Base-by-base conservation (phyloP, 2,888 invertebrate species). In the Meteorus colon region DNA sequence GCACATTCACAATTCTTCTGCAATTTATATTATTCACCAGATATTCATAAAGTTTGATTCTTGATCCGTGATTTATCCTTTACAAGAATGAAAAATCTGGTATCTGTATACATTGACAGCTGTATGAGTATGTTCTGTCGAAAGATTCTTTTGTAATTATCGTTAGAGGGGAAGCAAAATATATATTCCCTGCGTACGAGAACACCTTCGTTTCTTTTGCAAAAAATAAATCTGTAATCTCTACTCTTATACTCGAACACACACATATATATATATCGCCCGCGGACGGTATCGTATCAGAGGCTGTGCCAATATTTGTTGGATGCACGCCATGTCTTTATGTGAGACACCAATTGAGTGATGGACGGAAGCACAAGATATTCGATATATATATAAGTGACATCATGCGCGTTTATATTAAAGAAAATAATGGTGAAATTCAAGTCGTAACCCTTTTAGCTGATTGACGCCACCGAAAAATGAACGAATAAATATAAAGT, bases 11-110 rank as follows among this genome's bases (percentile, higher is more conserved):
- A 31, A 27, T 24, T 24, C 14, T 24, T 34, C 48, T 48, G 73
- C 71, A 67, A 71, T 73, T 82, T 83, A 83, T 85, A 85, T 85
- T 86, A 86, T 84, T 87, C 84, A 81, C 81, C 66, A 75, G 81
- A 82, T 85, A 86, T 87, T 87, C 86, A 88, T 88, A 87, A 87
- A 86, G 86, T 88, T 87, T 88, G 88, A 87, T 88, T 88, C 87
- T 86, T 87, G 87, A 86, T 83, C 86, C 86, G 87, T 88, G 87
- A 82, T 80, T 88, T 88, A 88, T 88, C 87, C 88, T 88, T 87
- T 24, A 1, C 6, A 1, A 8, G 55, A 55, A 48, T 48, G 5
- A 82, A 73, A 51, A 77, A 74, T 72, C 80, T 77, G 75, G 79
- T 80, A 80, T 82, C 55, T 71, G 70, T 72, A 62, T 72, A 55